A percentile compares a stretch with the other conserved stretches of the same genome.
Conservation (phyloP, 2,888 invertebrate species). For the Helleia helle region DNA sequence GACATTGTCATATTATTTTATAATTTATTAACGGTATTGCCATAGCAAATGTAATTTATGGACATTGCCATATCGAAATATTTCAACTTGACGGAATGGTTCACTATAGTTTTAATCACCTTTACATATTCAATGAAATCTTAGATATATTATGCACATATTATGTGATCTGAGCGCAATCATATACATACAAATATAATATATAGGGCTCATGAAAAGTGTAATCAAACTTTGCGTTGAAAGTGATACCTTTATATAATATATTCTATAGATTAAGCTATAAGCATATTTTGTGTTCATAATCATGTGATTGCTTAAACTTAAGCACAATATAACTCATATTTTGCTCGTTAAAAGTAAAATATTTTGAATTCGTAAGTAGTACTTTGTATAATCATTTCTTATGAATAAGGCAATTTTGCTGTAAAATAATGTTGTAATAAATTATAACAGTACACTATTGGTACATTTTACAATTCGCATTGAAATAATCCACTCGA, state of each 20-base stretch:
- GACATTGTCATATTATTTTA: not conserved
- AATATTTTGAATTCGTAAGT: not conserved
- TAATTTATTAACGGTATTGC: not conserved
- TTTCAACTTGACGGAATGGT: not conserved
- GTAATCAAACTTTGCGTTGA: not conserved
- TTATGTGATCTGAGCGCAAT: conserved; percentile 20
- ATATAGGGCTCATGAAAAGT: conserved; percentile 7
- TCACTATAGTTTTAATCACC: not conserved
- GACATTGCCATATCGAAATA: no score
- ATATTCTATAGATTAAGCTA: conserved; percentile 19
- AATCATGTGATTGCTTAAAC: conserved; percentile 21
- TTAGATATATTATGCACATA: not conserved
- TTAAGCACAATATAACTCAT: conserved; percentile 11
- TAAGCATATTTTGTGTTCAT: conserved; percentile 37
- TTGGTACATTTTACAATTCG: not conserved
- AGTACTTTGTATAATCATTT: not conserved
- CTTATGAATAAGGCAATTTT: not conserved
- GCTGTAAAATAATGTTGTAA: not conserved
- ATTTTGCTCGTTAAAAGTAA: not conserved
- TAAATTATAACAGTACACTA: no score
- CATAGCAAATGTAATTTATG: no score
- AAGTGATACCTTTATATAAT: conserved; percentile 31
- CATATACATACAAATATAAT: conserved; percentile 24
- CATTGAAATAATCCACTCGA: not conserved
- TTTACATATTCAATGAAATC: not conserved